Evolutionary conservation across 1,140 invertebrate species (phyloP).

Genomic region (Apis laboriosa): DNA sequence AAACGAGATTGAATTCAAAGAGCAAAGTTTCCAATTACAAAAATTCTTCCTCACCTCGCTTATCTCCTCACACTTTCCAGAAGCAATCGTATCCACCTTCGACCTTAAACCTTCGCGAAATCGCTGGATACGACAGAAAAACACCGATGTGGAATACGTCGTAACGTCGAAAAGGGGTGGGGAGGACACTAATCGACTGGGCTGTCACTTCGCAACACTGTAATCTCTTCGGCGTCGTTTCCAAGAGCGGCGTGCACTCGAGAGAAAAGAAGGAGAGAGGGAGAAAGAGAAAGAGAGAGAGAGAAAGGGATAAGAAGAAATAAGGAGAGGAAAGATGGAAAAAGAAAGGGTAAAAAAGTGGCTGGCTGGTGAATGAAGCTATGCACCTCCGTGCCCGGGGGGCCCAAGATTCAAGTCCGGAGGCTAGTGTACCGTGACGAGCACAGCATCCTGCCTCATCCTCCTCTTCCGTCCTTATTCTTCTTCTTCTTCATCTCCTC

Average conservation of each 20-base stretch:
- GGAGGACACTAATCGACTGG: slow-evolving; percentile 30
- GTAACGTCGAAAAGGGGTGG: not conserved
- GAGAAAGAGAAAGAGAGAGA: slow-evolving; percentile 45
- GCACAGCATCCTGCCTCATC: slow-evolving; percentile 71
- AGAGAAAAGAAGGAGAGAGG: slow-evolving; percentile 44
- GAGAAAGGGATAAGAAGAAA: slow-evolving; percentile 41
- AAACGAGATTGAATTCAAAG: not conserved
- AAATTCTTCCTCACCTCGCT: too few relatives aligned
- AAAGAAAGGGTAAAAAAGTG: slow-evolving; percentile 43
- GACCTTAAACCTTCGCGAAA: not conserved
- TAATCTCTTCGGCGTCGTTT: slow-evolving; percentile 67
- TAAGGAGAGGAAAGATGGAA: slow-evolving; percentile 39
- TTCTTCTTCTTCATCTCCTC: slow-evolving; percentile 19
- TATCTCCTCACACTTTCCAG: not conserved
- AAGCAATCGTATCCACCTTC: not conserved
- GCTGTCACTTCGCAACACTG: slow-evolving; percentile 50
- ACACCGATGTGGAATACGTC: not conserved
- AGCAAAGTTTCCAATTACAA: not conserved
- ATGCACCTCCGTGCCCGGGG: slow-evolving; percentile 69
- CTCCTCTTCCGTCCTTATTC: slow-evolving; percentile 20
- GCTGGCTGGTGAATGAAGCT: slow-evolving; percentile 59
- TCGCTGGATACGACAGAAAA: not conserved
- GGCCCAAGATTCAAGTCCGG: slow-evolving; percentile 74
- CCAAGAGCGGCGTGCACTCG: slow-evolving; percentile 47
- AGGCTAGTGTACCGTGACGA: slow-evolving; percentile 77